These are phyloP conservation scores for Anneissia japonica DNA, from an alignment of 35 echinoderm and acorn worm genomes.

Conservation along the genomic window DNA sequence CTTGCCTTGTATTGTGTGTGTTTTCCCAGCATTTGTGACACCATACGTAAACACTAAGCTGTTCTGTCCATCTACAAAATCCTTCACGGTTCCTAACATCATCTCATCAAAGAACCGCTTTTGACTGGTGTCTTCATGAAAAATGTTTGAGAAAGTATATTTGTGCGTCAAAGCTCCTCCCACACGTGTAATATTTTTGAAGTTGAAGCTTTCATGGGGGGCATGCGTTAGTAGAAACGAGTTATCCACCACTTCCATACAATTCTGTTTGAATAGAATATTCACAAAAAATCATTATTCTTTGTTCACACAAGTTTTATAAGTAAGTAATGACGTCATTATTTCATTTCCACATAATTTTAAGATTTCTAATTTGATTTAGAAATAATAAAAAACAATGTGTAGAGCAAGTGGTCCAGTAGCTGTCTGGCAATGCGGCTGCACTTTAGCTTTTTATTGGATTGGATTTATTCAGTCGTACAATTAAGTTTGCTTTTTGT, in stretches of 20 bases:
- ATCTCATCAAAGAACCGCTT: slow-evolving; percentile 93
- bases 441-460: too few species aligned
- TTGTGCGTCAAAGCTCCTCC: slow-evolving; percentile 81
- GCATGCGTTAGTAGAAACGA: slow-evolving; percentile 62
- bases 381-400: too few species aligned
- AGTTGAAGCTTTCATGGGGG: slow-evolving; percentile 82
- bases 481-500: too few species aligned
- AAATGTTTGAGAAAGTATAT: slow-evolving; percentile 87
- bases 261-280: slow-evolving; percentile 56
- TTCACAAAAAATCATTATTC: too few species aligned
- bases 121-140: slow-evolving; percentile 64
- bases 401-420: too few species aligned
- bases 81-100: slow-evolving; percentile 74
- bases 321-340: too few species aligned
- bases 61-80: slow-evolving; percentile 88
- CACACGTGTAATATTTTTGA: slow-evolving; percentile 77
- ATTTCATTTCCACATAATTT: too few species aligned
- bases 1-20: slow-evolving; percentile 93
- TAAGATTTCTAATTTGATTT: too few species aligned
- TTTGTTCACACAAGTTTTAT: too few species aligned
- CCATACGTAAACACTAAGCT: slow-evolving; percentile 87
- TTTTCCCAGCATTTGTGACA: slow-evolving; percentile 95
- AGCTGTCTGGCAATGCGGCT: too few species aligned
- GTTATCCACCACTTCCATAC: slow-evolving; percentile 38
- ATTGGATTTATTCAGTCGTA: too few species aligned